phyloP scores from a whole-genome alignment of 2,113 vertebrate species.

The Atractosteus spatula region DNA sequence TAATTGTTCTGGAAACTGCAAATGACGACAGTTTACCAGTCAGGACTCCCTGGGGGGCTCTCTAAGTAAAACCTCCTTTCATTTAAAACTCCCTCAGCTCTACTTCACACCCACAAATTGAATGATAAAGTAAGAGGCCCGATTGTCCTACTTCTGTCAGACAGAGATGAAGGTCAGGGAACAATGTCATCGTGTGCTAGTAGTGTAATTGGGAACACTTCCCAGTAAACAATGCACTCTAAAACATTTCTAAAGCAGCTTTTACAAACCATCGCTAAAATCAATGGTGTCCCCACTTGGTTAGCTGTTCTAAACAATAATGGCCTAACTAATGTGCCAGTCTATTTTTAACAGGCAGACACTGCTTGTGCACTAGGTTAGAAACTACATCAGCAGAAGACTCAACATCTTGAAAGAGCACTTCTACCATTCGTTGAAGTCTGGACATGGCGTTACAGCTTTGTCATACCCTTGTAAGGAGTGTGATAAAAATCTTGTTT shows the following conservation, averaged over 20 bases:
- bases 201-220: constrained; percentile 35
- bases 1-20: too few relatives aligned
- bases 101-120: too few relatives aligned
- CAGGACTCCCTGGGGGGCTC: too few relatives aligned
- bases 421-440: too few relatives aligned
- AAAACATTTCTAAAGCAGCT: background rate
- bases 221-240: background rate
- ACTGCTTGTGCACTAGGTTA: background rate
- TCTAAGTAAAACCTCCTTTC: too few relatives aligned
- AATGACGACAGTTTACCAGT: too few relatives aligned
- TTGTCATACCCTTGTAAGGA: too few relatives aligned
- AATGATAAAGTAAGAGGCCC: background rate
- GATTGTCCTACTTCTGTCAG: constrained; percentile 24
- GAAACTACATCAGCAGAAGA: background rate
- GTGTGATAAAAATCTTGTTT: too few relatives aligned
- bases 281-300: constrained; percentile 31
- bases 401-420: too few relatives aligned
- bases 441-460: too few relatives aligned
- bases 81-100: too few relatives aligned
- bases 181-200: constrained; percentile 40
- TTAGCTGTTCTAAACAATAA: constrained; percentile 11
- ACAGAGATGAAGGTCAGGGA: constrained; percentile 36
- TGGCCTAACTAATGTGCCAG: background rate
- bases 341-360: background rate
- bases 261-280: constrained; percentile 33